Percentiles rank a stretch among this genome's conserved stretches.
Conservation (phyloP, 2,113 vertebrate species). For the Hemiprocne comata region DNA sequence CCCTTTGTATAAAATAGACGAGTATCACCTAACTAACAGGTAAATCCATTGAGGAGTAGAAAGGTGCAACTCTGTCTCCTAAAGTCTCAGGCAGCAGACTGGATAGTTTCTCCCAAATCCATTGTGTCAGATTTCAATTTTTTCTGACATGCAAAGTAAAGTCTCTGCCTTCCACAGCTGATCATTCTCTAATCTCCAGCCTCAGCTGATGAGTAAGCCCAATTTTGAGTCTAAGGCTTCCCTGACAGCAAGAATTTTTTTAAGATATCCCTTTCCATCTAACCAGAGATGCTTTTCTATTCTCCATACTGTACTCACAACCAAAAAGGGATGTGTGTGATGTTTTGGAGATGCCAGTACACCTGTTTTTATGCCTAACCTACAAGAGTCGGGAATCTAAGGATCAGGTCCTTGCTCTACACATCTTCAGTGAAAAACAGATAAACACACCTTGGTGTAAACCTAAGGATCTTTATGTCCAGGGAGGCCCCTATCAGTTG, state of each 20-base stretch:
- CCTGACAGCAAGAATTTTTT: not conserved
- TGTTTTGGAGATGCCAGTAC: not conserved
- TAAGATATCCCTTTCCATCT: not conserved
- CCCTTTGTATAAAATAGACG: not conserved
- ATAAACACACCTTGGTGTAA: not conserved
- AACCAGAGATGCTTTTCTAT: not conserved
- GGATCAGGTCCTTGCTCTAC: not conserved
- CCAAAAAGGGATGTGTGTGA: fast-evolving
- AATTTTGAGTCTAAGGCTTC: not conserved
- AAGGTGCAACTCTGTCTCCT: not conserved
- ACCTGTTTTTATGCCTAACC: not conserved
- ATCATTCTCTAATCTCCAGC: not conserved
- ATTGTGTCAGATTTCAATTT: not conserved
- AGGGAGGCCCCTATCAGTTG: not conserved
- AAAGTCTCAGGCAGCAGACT: not conserved
- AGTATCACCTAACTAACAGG: not conserved
- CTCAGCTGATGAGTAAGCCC: not conserved
- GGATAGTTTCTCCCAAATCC: not conserved
- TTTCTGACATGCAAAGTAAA: not conserved
- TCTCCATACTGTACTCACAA: not conserved
- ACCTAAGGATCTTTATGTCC: not conserved
- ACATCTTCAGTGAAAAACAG: not conserved
- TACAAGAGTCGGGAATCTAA: not conserved
- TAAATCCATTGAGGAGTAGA: not conserved
- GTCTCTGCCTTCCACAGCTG: not conserved